Percentiles rank a stretch among this genome's conserved stretches.
These are phyloP conservation scores for Ptychobarbus kaznakovi DNA, from an alignment of 2,797 vertebrate genomes.

Conservation along the genomic window DNA sequence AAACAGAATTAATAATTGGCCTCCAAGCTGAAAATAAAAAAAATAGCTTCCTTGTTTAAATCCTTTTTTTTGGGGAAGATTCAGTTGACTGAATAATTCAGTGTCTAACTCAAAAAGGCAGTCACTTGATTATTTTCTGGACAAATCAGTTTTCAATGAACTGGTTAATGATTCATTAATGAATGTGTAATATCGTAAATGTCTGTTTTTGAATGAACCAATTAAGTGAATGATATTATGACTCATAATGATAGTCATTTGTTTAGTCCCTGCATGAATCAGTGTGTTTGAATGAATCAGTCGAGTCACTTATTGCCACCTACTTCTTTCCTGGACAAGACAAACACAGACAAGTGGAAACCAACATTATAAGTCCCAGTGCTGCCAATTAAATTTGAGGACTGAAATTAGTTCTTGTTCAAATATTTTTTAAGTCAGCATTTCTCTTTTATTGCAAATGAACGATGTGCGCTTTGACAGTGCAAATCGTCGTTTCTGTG, in stretches of 20 bases:
- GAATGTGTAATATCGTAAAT: not conserved
- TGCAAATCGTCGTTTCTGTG: not conserved
- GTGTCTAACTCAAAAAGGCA: not conserved
- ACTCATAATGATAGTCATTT: not conserved
- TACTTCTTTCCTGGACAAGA: not conserved
- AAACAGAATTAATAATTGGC: not conserved
- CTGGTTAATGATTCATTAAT: not conserved
- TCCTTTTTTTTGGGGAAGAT: not conserved
- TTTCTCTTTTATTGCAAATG: not conserved
- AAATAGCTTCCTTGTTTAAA: too few relatives aligned
- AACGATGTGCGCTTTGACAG: not conserved
- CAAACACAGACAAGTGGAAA: not conserved
- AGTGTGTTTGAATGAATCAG: not conserved
- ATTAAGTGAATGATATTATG: not conserved
- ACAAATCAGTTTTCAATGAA: not conserved
- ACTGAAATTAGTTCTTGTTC: not conserved
- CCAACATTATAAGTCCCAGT: not conserved
- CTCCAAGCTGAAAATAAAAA: not conserved
- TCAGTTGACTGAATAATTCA: not conserved
- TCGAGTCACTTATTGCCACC: not conserved
- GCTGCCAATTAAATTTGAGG: not conserved
- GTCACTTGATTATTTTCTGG: not conserved
- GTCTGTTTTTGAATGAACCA: not conserved
- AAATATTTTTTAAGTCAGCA: not conserved
- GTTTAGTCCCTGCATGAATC: not conserved